These are phyloP conservation scores for Eupristina koningsbergeri DNA, from an alignment of 1,140 invertebrate species.

Conservation along the genomic window DNA sequence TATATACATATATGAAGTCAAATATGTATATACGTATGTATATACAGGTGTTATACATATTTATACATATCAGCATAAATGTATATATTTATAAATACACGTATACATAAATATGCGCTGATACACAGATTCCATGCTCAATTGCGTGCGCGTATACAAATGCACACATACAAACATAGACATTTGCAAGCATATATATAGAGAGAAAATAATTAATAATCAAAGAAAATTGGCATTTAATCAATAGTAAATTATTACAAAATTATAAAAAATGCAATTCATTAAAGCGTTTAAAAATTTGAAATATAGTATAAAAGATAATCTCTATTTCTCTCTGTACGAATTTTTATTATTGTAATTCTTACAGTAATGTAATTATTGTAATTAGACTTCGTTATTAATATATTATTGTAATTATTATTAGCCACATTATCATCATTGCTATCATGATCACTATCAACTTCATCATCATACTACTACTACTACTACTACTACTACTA, in stretches of 20 bases:
- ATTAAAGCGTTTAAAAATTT: slow-evolving; percentile 55
- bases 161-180: too few species aligned
- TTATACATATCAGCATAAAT: too few species aligned
- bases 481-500: slow-evolving; percentile 44
- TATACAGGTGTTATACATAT: slow-evolving; percentile 5
- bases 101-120: too few species aligned
- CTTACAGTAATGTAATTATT: slow-evolving; percentile 73
- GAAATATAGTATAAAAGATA: slow-evolving; percentile 57
- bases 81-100: too few species aligned
- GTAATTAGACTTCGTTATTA: slow-evolving; percentile 72
- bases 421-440: slow-evolving; percentile 59
- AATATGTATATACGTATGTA: slow-evolving; percentile 37
- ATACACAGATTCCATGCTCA: too few species aligned
- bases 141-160: too few species aligned
- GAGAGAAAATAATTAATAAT: background rate
- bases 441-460: too few species aligned
- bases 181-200: too few species aligned
- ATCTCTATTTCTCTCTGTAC: slow-evolving; percentile 63
- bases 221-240: background rate
- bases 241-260: slow-evolving; percentile 23
- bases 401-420: slow-evolving; percentile 61
- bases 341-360: slow-evolving; percentile 71
- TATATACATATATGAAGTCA: slow-evolving; percentile 58
- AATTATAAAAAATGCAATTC: slow-evolving; percentile 46
- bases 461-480: too few species aligned